A percentile compares a stretch with the other conserved stretches of the same genome.
phyloP scores from a whole-genome alignment of 2,888 invertebrate genomes.

The Sinelater perroti region DNA sequence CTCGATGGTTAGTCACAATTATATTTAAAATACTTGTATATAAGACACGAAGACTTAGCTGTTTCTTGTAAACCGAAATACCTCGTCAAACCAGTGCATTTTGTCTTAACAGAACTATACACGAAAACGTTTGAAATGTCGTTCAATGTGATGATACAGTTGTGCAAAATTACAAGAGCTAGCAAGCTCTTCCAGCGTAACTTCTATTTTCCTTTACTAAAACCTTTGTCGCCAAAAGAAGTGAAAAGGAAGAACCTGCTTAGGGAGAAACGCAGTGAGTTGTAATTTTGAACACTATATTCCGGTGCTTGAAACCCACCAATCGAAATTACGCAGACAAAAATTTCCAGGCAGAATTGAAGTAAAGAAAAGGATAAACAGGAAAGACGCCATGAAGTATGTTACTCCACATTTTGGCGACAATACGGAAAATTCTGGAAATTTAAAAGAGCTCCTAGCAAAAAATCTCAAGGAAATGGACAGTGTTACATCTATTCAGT shows the following conservation, averaged over 20 bases:
- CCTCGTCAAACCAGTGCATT: no score
- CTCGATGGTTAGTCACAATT: no score
- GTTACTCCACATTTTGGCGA: no score
- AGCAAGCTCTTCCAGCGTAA: conserved; percentile 82
- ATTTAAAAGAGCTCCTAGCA: conserved; percentile 61
- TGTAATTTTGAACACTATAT: conserved; percentile 78
- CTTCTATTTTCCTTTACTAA: conserved; percentile 82
- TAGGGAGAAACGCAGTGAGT: conserved; percentile 78
- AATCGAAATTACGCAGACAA: conserved; percentile 49
- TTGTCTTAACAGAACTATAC: no score
- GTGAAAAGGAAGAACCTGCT: conserved; percentile 81
- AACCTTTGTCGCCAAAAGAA: conserved; percentile 84
- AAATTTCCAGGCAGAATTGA: conserved; percentile 47
- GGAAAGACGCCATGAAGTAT: conserved; percentile 52
- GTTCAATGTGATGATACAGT: conserved; percentile 47
- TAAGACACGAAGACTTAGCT: no score
- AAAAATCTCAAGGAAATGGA: conserved; percentile 65
- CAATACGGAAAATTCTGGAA: conserved; percentile 54
- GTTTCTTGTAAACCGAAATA: no score
- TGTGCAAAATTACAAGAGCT: conserved; percentile 83
- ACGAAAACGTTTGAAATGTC: no score
- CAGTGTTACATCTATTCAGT: conserved; percentile 77
- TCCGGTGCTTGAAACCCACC: conserved; percentile 71
- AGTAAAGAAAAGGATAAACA: conserved; percentile 49
- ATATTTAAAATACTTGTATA: no score